A percentile compares a stretch with the other conserved stretches of the same genome.
Evolutionary conservation across 1,140 invertebrate species (phyloP).

Genomic region (Danaus plexippus): DNA sequence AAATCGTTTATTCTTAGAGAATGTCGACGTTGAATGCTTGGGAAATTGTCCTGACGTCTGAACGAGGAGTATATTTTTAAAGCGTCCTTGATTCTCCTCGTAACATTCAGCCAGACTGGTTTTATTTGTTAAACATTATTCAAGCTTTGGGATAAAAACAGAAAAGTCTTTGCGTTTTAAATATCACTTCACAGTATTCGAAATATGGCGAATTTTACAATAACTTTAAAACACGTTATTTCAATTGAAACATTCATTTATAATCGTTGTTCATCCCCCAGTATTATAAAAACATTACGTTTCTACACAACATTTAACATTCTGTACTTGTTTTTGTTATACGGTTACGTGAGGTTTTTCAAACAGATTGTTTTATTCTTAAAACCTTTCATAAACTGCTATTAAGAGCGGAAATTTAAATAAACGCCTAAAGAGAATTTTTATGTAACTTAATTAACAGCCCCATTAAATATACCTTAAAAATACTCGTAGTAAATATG

Average conservation of each 20-base stretch:
- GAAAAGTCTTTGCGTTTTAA: slow-evolving; percentile 11
- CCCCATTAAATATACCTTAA: slow-evolving; percentile 38
- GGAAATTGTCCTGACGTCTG: slow-evolving; percentile 40
- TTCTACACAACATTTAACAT: too few relatives aligned
- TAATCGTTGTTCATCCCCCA: too few relatives aligned
- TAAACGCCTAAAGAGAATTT: slow-evolving; percentile 27
- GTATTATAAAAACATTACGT: too few relatives aligned
- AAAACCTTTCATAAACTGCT: too few relatives aligned
- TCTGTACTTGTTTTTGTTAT: too few relatives aligned
- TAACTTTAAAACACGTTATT: too few relatives aligned
- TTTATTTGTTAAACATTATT: slow-evolving; percentile 40
- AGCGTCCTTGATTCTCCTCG: slow-evolving; percentile 35
- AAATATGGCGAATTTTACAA: too few relatives aligned
- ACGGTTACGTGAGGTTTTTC: too few relatives aligned
- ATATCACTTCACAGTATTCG: slow-evolving; percentile 5
- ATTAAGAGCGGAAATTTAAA: slow-evolving; percentile 7
- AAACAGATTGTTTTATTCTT: too few relatives aligned
- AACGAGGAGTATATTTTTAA: slow-evolving; percentile 45
- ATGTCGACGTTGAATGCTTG: slow-evolving; percentile 36
- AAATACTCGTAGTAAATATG: too few relatives aligned
- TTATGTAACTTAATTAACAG: slow-evolving; percentile 34
- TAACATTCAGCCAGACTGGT: slow-evolving; percentile 31
- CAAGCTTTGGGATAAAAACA: slow-evolving; percentile 17
- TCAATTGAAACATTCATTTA: too few relatives aligned
- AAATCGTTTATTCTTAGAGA: slow-evolving; percentile 44